phyloP scores from a whole-genome alignment of 2,888 invertebrate genomes.

The Caenorhabditis sp. region DNA sequence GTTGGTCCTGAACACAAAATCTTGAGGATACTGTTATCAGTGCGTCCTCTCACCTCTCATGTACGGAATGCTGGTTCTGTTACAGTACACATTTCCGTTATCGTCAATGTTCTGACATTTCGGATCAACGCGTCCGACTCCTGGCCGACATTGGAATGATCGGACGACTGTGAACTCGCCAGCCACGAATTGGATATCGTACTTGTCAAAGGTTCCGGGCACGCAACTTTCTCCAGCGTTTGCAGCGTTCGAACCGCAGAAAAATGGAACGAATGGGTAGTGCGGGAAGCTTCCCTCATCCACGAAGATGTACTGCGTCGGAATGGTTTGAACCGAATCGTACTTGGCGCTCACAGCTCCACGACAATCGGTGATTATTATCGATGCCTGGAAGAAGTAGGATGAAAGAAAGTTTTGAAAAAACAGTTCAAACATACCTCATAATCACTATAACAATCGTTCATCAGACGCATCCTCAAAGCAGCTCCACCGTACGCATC shows the following conservation, averaged over 20 bases:
- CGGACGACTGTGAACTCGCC: constrained; percentile 35
- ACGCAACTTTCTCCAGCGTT: not conserved
- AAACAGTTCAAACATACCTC: constrained; percentile 11
- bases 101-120: constrained; percentile 19
- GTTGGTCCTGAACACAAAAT: too few relatives aligned
- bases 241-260: constrained; percentile 20
- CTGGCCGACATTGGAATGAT: constrained; percentile 44
- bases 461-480: constrained; percentile 37
- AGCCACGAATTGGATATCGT: constrained; percentile 45
- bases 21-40: too few relatives aligned
- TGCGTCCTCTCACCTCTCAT: constrained; percentile 34
- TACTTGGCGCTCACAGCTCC: constrained; percentile 33
- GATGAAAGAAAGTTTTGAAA: not conserved
- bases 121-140: constrained; percentile 19
- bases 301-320: constrained; percentile 22
- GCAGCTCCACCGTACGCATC: constrained; percentile 39
- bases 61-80: constrained; percentile 16
- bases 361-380: constrained; percentile 29
- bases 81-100: constrained; percentile 32
- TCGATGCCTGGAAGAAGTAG: constrained; percentile 4
- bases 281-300: constrained; percentile 46
- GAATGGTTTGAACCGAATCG: constrained; percentile 27
- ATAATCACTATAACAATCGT: constrained; percentile 33
- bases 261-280: constrained; percentile 38
- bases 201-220: constrained; percentile 14